These are phyloP conservation scores for Diarsia brunnea DNA, from an alignment of 2,888 invertebrate genomes.

Conservation along the genomic window DNA sequence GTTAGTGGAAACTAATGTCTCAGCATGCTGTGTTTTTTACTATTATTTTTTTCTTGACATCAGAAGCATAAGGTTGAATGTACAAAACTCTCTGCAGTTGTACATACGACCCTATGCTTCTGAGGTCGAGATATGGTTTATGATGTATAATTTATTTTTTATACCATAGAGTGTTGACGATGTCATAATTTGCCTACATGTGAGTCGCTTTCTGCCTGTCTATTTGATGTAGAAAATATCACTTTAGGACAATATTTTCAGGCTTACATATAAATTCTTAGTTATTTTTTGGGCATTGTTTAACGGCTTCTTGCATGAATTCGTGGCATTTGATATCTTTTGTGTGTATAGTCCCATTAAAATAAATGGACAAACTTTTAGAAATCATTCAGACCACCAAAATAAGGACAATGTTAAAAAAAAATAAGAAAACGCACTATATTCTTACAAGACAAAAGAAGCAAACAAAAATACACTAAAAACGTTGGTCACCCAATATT, in stretches of 20 bases:
- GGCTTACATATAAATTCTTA: background rate
- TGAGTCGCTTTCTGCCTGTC: background rate
- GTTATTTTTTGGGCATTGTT: background rate
- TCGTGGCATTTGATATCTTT: background rate
- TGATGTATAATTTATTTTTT: background rate
- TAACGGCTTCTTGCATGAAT: slow-evolving; percentile 14
- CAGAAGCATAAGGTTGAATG: too few relatives aligned
- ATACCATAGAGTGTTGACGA: background rate
- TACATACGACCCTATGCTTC: too few relatives aligned
- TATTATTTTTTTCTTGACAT: background rate
- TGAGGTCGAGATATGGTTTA: too few relatives aligned
- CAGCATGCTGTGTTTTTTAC: slow-evolving; percentile 43
- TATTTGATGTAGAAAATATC: background rate
- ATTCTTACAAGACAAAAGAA: too few relatives aligned
- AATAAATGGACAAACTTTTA: too few relatives aligned
- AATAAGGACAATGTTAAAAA: too few relatives aligned
- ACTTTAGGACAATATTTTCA: background rate
- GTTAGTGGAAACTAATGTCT: slow-evolving; percentile 73
- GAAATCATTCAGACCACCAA: too few relatives aligned
- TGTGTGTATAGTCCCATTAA: too few relatives aligned
- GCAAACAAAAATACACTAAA: too few relatives aligned
- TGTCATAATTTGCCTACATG: background rate
- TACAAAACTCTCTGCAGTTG: too few relatives aligned
- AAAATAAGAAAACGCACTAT: too few relatives aligned
- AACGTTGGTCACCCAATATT: too few relatives aligned